These are phyloP conservation scores for Deroplatys truncata DNA, from an alignment of 2,888 invertebrate species.

Conservation along the genomic window DNA sequence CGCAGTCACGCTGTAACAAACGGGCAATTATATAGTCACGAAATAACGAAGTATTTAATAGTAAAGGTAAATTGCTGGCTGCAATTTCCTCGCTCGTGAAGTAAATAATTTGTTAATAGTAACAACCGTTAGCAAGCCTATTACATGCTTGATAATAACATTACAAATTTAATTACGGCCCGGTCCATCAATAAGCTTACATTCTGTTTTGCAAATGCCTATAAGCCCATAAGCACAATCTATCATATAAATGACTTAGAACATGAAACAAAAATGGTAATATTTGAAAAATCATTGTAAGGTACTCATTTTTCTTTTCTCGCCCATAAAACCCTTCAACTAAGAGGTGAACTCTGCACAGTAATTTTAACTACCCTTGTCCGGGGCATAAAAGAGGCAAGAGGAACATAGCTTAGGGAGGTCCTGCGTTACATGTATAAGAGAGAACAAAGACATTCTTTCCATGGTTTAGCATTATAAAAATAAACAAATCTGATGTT, in stretches of 20 bases:
- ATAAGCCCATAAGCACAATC: too few relatives aligned
- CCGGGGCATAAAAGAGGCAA: too few relatives aligned
- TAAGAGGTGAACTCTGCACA: too few relatives aligned
- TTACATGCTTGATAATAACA: background rate
- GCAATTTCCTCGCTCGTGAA: background rate
- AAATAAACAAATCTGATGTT: too few relatives aligned
- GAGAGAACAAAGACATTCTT: too few relatives aligned
- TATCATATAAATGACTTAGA: background rate
- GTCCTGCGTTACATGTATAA: too few relatives aligned
- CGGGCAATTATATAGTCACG: background rate
- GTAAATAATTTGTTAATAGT: background rate
- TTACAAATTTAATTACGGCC: background rate
- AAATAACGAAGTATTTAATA: background rate
- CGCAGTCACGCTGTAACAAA: background rate
- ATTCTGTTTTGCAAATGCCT: background rate
- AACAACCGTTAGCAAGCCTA: background rate
- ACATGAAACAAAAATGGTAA: background rate
- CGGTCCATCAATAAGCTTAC: background rate
- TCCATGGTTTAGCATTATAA: too few relatives aligned
- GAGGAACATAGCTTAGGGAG: too few relatives aligned
- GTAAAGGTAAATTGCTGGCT: background rate
- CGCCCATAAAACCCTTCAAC: too few relatives aligned
- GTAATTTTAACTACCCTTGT: too few relatives aligned
- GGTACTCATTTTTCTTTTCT: too few relatives aligned
- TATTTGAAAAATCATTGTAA: too few relatives aligned